Conservation (phyloP, 2,888 invertebrate genomes). For the Polyploca ridens region DNA sequence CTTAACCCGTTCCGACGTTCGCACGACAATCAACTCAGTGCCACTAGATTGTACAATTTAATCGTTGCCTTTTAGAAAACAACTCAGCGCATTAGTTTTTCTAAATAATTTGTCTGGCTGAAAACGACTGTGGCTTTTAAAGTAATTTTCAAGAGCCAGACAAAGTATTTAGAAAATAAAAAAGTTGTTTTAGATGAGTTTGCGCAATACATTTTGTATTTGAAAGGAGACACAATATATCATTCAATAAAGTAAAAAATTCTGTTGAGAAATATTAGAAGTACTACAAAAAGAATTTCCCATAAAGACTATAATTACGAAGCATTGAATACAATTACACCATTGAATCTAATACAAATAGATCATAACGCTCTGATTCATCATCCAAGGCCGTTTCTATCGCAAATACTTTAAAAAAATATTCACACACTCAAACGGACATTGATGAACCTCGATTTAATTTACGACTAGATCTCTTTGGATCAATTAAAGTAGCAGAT, state of each 20-base stretch:
- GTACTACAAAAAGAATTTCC: background rate
- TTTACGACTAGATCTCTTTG: slow-evolving; percentile 71
- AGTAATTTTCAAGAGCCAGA: no score
- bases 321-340: slow-evolving; percentile 17
- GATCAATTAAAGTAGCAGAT: slow-evolving; percentile 80
- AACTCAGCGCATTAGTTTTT: slow-evolving; percentile 21
- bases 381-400: slow-evolving; percentile 48
- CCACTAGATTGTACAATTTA: slow-evolving; percentile 60
- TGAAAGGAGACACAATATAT: no score
- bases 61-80: slow-evolving; percentile 48
- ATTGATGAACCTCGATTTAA: slow-evolving; percentile 75
- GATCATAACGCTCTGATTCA: slow-evolving; percentile 28
- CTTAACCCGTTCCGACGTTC: slow-evolving; percentile 82
- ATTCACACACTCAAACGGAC: slow-evolving; percentile 55
- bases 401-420: slow-evolving; percentile 42
- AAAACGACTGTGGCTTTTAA: background rate
- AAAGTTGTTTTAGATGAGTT: no score
- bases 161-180: no score
- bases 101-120: background rate
- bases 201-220: no score
- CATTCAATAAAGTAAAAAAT: no score
- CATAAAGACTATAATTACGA: background rate
- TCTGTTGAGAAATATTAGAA: no score
- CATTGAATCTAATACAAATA: background rate
- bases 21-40: slow-evolving; percentile 77